Conservation (phyloP, 1,140 invertebrate genomes). For the Artemia franciscana region DNA sequence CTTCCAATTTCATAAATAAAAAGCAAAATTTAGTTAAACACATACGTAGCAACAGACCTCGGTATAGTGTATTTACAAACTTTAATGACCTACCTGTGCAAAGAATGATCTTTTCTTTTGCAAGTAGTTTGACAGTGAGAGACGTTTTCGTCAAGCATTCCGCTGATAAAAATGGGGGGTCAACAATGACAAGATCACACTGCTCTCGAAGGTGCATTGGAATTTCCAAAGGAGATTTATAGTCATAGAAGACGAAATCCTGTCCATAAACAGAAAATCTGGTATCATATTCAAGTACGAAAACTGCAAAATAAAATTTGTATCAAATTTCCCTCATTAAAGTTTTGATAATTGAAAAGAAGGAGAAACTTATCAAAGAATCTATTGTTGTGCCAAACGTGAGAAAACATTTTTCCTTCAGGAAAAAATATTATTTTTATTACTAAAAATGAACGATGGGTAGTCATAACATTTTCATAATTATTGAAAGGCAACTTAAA, state of each 20-base stretch:
- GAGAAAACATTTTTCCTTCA: too few relatives aligned
- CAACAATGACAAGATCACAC: constrained; percentile 69
- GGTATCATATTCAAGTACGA: constrained; percentile 53
- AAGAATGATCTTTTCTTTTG: constrained; percentile 56
- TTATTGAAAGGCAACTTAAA: too few relatives aligned
- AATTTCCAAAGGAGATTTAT: constrained; percentile 49
- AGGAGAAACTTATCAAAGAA: too few relatives aligned
- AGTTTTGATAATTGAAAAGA: background rate
- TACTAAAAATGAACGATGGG: too few relatives aligned
- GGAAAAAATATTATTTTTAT: too few relatives aligned
- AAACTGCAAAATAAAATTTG: constrained; percentile 13
- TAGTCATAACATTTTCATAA: too few relatives aligned
- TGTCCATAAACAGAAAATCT: constrained; percentile 50
- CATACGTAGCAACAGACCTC: background rate
- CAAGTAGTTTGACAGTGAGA: constrained; percentile 45
- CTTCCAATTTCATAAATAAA: background rate
- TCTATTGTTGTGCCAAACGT: too few relatives aligned
- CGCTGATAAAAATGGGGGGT: constrained; percentile 80
- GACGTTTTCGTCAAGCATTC: constrained; percentile 73
- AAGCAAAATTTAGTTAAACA: background rate
- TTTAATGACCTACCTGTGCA: constrained; percentile 52
- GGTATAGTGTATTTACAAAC: background rate
- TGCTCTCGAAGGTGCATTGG: constrained; percentile 29
- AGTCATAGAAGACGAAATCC: constrained; percentile 75
- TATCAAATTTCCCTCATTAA: too few relatives aligned